Conservation (phyloP, 2,113 vertebrate species). For the human region DNA sequence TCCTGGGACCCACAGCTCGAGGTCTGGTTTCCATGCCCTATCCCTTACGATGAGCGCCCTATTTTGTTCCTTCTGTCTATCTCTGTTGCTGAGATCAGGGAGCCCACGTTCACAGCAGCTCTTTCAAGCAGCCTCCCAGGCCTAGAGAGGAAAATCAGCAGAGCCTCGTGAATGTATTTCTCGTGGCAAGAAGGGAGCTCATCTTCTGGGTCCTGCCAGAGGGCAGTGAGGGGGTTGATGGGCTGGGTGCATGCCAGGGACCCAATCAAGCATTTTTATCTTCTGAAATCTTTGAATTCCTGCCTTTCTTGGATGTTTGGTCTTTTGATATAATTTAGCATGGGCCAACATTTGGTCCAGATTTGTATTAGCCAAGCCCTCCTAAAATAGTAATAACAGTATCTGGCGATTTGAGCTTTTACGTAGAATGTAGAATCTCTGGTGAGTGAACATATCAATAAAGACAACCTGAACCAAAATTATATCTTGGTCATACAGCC, state of each 20-base stretch:
- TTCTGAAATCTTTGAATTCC: background rate
- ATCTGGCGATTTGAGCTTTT: background rate
- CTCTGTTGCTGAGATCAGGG: background rate
- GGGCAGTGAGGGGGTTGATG: background rate
- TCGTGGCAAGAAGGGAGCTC: background rate
- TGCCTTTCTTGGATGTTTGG: conserved; percentile 2
- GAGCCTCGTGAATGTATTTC: background rate
- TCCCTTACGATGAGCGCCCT: background rate
- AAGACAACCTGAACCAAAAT: background rate
- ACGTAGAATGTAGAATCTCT: background rate
- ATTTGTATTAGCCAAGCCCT: background rate
- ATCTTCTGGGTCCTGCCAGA: background rate
- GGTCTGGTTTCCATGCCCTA: background rate
- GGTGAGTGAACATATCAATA: background rate
- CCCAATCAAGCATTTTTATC: conserved; percentile 58
- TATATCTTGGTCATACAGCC: background rate
- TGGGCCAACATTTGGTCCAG: background rate
- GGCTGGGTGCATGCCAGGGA: conserved; percentile 14
- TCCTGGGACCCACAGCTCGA: background rate
- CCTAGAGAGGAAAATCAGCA: background rate
- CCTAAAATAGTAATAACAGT: background rate
- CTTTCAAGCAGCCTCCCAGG: background rate
- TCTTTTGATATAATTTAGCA: background rate
- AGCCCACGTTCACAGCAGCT: background rate
- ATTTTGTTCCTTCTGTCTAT: background rate